These are phyloP conservation scores for Cephus sareptanus DNA, from an alignment of 2,888 invertebrate genomes.

Conservation along the genomic window DNA sequence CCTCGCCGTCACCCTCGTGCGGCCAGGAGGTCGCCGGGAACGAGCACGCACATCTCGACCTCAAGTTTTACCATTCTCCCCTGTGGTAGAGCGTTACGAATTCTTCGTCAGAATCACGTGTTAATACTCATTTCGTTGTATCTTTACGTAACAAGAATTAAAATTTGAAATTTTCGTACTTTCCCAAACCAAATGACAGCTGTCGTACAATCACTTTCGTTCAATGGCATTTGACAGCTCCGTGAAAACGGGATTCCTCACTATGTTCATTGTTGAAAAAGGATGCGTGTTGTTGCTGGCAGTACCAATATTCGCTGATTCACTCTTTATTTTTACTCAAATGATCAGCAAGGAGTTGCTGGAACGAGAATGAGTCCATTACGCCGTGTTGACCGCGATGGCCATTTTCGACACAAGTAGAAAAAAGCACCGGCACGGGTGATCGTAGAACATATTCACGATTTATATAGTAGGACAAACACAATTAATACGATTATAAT, in stretches of 20 bases:
- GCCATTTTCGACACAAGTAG: not conserved
- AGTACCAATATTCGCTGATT: not conserved
- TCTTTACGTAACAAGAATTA: not conserved
- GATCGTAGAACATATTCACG: not conserved
- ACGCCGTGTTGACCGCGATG: not conserved
- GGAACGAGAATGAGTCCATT: not conserved
- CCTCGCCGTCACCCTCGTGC: constrained; percentile 47
- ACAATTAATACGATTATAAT: not conserved
- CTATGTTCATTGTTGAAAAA: not conserved
- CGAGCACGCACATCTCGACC: constrained; percentile 74
- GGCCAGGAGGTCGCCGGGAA: constrained; percentile 55
- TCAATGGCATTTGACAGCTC: not conserved
- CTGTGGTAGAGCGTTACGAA: constrained; percentile 72
- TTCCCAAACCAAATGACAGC: not conserved
- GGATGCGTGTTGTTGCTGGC: not conserved
- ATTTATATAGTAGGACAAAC: not conserved
- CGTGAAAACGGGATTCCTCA: not conserved
- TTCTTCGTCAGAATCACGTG: not conserved
- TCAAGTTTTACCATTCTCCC: constrained; percentile 83
- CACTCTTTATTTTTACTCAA: not conserved
- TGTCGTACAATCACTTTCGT: not conserved
- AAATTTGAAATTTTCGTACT: not conserved
- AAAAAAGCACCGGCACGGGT: not conserved
- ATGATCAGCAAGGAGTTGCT: not conserved
- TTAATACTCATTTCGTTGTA: not conserved